Evolutionary conservation across 2,113 vertebrate species (phyloP).

Genomic region (Antechinus stuartii): DNA sequence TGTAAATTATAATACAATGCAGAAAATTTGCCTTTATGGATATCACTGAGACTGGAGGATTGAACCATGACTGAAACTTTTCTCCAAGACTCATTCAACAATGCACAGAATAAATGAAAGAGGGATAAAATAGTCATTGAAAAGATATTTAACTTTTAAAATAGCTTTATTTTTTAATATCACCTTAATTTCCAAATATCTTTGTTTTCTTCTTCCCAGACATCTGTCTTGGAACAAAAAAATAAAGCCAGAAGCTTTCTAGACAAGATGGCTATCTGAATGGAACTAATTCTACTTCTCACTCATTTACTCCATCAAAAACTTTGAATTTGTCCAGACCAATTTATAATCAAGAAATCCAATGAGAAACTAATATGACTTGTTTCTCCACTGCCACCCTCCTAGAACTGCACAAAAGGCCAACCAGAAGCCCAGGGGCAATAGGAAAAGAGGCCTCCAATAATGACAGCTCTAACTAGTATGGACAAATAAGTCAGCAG

Average conservation of each 20-base stretch:
- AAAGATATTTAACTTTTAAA: not conserved
- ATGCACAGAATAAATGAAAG: not conserved
- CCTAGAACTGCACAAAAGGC: not conserved
- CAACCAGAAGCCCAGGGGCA: not conserved
- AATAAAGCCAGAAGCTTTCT: not conserved
- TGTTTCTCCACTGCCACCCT: not conserved
- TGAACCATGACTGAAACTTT: not conserved
- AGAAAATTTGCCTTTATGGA: not conserved
- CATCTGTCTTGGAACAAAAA: not conserved
- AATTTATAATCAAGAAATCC: not conserved
- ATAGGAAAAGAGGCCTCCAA: not conserved
- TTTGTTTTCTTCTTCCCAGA: not conserved
- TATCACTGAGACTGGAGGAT: not conserved
- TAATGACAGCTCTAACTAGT: not conserved
- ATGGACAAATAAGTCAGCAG: not conserved
- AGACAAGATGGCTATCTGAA: not conserved
- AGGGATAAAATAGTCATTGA: not conserved
- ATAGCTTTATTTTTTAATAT: not conserved
- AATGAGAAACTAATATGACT: not conserved
- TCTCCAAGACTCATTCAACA: not conserved
- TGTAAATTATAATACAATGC: not conserved
- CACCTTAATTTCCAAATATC: not conserved
- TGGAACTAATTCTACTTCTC: not conserved
- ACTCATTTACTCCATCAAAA: not conserved
- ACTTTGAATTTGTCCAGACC: not conserved